Conservation (phyloP, 2,113 vertebrate species). For the Diglossa brunneiventris region DNA sequence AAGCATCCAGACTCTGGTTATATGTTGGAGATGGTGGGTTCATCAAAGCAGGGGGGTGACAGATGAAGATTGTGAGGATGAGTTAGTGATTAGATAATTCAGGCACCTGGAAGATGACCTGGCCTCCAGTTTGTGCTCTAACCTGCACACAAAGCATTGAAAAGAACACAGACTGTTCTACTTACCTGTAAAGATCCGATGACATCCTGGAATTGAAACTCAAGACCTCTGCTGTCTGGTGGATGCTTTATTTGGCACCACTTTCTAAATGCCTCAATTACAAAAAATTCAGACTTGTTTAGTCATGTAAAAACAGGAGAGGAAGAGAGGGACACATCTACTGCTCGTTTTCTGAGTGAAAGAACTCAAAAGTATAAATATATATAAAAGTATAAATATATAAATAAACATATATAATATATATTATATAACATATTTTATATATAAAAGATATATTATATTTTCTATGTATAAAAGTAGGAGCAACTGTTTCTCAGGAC, state of each 20-base stretch:
- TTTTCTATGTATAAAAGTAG: background rate
- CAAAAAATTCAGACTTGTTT: background rate
- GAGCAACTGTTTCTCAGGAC: background rate
- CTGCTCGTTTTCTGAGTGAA: background rate
- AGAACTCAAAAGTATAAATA: background rate
- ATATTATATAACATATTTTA: no score
- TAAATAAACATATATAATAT: background rate
- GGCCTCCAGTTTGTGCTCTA: background rate
- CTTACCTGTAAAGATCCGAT: background rate
- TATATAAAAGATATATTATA: background rate
- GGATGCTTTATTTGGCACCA: background rate
- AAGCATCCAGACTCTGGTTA: background rate
- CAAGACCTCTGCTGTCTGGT: background rate
- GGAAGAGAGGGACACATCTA: background rate
- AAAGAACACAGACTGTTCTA: background rate
- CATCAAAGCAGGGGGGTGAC: accelerated
- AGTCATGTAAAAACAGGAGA: background rate
- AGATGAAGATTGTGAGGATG: background rate
- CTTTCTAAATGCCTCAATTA: background rate
- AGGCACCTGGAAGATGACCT: background rate
- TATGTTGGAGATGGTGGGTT: background rate
- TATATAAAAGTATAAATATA: background rate
- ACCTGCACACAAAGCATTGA: background rate
- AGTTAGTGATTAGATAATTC: background rate
- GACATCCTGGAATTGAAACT: background rate